These are phyloP conservation scores for Trilocha varians DNA, from an alignment of 2,888 invertebrate genomes.

Conservation along the genomic window DNA sequence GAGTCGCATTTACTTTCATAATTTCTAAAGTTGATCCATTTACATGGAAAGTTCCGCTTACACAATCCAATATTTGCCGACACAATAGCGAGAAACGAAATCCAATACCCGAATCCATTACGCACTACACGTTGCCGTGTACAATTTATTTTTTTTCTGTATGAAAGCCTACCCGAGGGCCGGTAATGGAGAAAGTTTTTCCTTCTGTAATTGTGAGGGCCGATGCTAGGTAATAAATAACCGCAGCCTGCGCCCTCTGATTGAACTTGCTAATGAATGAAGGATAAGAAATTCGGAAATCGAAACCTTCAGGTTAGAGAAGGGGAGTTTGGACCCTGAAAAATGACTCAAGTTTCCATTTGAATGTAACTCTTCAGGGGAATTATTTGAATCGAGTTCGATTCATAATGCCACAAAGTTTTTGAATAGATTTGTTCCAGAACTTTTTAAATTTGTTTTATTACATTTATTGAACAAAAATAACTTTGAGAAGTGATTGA, in stretches of 20 bases:
- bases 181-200: conserved; percentile 69
- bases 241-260: conserved; percentile 62
- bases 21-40: background rate
- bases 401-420: background rate
- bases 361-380: conserved; percentile 6
- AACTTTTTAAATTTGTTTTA: background rate
- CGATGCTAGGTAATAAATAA: conserved; percentile 69
- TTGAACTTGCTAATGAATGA: conserved; percentile 73
- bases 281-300: conserved; percentile 66
- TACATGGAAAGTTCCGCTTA: conserved; percentile 1
- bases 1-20: background rate
- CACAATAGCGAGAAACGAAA: conserved; percentile 37
- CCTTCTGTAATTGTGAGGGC: conserved; percentile 68
- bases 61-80: conserved; percentile 11
- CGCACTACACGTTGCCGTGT: conserved; percentile 47
- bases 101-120: conserved; percentile 60
- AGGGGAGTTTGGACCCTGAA: conserved; percentile 39
- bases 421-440: background rate
- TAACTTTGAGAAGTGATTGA: too few species aligned
- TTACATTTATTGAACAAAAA: too few species aligned
- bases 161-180: conserved; percentile 57
- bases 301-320: conserved; percentile 40
- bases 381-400: background rate
- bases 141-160: conserved; percentile 59
- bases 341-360: conserved; percentile 50